phyloP scores from a whole-genome alignment of 2,888 invertebrate genomes.

The Caenorhabditis afra region DNA sequence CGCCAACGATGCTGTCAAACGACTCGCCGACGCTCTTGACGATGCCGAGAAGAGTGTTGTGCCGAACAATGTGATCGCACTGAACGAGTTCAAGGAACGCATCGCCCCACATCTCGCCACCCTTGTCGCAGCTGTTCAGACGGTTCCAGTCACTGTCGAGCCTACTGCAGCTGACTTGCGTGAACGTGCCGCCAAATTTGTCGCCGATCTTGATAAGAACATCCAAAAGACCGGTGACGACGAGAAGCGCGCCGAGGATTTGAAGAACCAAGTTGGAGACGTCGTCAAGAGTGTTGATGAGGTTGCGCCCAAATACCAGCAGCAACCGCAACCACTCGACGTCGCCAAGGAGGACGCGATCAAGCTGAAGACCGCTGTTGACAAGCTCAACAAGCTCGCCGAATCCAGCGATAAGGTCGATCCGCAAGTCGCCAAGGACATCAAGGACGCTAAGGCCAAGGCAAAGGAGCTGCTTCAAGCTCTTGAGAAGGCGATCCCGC shows the following conservation, averaged over 20 bases:
- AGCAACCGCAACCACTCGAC: constrained; percentile 53
- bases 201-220: constrained; percentile 45
- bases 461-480: constrained; percentile 52
- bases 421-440: constrained; percentile 57
- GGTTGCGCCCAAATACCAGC: constrained; percentile 53
- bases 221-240: constrained; percentile 55
- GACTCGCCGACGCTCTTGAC: constrained; percentile 57
- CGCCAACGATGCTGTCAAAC: constrained; percentile 56
- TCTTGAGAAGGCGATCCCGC: constrained; percentile 57
- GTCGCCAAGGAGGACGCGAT: constrained; percentile 50
- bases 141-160: constrained; percentile 48
- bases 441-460: constrained; percentile 61
- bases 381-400: constrained; percentile 38
- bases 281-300: constrained; percentile 47
- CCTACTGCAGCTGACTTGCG: constrained; percentile 41
- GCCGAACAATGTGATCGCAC: constrained; percentile 46
- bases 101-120: constrained; percentile 45
- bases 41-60: constrained; percentile 53
- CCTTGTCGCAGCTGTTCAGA: constrained; percentile 42
- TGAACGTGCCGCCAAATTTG: constrained; percentile 51
- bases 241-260: constrained; percentile 53
- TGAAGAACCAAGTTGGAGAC: constrained; percentile 44
- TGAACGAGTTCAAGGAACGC: constrained; percentile 55
- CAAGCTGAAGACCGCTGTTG: constrained; percentile 43
- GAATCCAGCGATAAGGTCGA: constrained; percentile 37